Conservation (phyloP, 2,888 invertebrate species). For the Lithophane semibrunnea region DNA sequence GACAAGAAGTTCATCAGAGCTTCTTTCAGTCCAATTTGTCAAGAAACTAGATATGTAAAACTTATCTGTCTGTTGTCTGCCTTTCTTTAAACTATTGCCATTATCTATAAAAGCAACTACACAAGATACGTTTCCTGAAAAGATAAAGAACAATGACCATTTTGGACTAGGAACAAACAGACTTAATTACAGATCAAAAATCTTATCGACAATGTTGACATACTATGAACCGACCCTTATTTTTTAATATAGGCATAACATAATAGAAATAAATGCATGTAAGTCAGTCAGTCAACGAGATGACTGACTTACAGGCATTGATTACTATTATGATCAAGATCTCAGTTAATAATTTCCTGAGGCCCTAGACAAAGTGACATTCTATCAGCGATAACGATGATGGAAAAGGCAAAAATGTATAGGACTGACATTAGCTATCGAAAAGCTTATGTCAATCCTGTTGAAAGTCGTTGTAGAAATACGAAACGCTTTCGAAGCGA, state of each 20-base stretch:
- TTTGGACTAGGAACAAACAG: background rate
- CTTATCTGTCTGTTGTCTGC: too few species aligned
- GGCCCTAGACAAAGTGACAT: too few species aligned
- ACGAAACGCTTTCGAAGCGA: too few species aligned
- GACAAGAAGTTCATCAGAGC: background rate
- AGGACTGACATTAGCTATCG: too few species aligned
- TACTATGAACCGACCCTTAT: constrained; percentile 33
- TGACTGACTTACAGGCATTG: background rate
- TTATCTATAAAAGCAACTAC: background rate
- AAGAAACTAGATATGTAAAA: too few species aligned
- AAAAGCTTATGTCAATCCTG: too few species aligned
- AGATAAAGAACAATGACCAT: background rate
- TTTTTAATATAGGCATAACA: background rate
- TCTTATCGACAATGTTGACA: too few species aligned
- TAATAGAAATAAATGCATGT: background rate
- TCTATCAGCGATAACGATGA: too few species aligned
- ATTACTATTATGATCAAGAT: constrained; percentile 15
- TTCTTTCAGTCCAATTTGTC: background rate
- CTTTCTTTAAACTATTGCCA: background rate
- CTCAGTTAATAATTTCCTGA: constrained; percentile 8
- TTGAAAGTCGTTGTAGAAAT: too few species aligned
- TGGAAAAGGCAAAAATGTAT: too few species aligned
- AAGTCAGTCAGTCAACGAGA: background rate
- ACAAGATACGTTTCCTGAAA: too few species aligned
- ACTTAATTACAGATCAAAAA: too few species aligned